A percentile compares a stretch with the other conserved stretches of the same genome.
Evolutionary conservation across 2,888 invertebrate genomes (phyloP).

Genomic region (Sphaerophoria rueppellii): DNA sequence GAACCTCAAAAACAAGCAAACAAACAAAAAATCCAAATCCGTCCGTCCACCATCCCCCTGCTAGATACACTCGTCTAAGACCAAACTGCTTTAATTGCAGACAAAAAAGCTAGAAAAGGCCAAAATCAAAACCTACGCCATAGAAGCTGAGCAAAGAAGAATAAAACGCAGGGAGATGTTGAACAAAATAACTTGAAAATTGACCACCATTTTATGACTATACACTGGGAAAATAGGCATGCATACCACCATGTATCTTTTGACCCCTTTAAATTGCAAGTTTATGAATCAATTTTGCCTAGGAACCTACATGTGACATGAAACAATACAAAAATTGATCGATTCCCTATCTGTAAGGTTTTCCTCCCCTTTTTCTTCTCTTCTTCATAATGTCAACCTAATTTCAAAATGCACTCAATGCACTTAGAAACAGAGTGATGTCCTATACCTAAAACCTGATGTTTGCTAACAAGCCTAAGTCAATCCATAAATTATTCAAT

Average conservation of each 20-base stretch:
- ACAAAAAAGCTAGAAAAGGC: conserved; percentile 44
- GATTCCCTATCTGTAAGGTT: conserved; percentile 27
- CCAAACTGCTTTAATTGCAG: conserved; percentile 33
- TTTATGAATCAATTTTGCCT: background rate
- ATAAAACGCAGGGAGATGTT: background rate
- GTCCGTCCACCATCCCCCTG: conserved; percentile 49
- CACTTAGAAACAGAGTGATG: background rate
- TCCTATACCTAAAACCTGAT: conserved; percentile 28
- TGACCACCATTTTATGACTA: background rate
- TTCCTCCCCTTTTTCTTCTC: background rate
- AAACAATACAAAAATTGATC: too few species aligned
- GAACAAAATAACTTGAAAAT: background rate
- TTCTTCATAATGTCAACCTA: background rate
- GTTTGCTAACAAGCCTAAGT: conserved; percentile 6
- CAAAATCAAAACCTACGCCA: conserved; percentile 33
- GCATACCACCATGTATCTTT: background rate
- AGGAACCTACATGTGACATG: too few species aligned
- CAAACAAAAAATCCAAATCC: conserved; percentile 3
- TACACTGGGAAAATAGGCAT: background rate
- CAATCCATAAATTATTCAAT: conserved; percentile 29
- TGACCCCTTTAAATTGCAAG: background rate
- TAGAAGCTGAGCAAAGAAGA: background rate
- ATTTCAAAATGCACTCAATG: conserved; percentile 3
- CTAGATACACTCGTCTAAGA: background rate
- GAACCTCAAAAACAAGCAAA: conserved; percentile 23